Conservation (phyloP, 2,113 vertebrate species). For the Ctenodactylus gundi region DNA sequence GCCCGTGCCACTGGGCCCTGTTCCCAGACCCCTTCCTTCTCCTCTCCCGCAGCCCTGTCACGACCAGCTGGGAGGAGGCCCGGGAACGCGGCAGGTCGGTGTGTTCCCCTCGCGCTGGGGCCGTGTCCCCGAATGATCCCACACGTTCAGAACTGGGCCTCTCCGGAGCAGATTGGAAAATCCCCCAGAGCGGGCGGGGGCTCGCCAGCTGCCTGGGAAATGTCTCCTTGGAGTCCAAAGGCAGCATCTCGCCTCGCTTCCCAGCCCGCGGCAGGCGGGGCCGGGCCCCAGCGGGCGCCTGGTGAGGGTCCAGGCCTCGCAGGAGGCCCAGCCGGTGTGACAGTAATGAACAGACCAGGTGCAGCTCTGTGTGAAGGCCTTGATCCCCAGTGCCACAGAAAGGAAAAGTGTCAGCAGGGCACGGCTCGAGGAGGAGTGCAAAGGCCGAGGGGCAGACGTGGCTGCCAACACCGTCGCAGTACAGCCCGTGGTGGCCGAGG, state of each 20-base stretch:
- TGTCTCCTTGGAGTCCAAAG: constrained; percentile 49
- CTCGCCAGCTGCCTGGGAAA: constrained; percentile 58
- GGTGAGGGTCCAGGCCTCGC: too few relatives aligned
- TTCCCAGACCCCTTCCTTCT: too few relatives aligned
- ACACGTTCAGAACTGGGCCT: constrained; percentile 19
- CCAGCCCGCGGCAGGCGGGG: too few relatives aligned
- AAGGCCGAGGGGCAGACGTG: accelerated
- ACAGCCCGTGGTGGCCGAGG: accelerated
- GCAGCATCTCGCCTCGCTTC: background rate
- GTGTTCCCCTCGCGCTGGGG: accelerated
- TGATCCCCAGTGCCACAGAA: too few relatives aligned
- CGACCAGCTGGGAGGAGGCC: accelerated
- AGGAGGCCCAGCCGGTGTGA: too few relatives aligned
- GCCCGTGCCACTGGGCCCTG: too few relatives aligned
- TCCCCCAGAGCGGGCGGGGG: constrained; percentile 49
- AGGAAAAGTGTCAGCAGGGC: too few relatives aligned
- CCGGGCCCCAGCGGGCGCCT: too few relatives aligned
- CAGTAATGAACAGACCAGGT: too few relatives aligned
- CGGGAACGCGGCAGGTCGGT: background rate
- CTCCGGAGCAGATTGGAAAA: constrained; percentile 67
- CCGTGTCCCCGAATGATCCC: constrained; percentile 55
- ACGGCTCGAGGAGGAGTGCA: background rate
- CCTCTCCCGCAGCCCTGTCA: background rate
- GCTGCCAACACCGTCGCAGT: accelerated
- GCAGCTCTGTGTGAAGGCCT: too few relatives aligned